Conservation (phyloP, 1,140 invertebrate genomes). For the Thaumatotibia leucotreta region DNA sequence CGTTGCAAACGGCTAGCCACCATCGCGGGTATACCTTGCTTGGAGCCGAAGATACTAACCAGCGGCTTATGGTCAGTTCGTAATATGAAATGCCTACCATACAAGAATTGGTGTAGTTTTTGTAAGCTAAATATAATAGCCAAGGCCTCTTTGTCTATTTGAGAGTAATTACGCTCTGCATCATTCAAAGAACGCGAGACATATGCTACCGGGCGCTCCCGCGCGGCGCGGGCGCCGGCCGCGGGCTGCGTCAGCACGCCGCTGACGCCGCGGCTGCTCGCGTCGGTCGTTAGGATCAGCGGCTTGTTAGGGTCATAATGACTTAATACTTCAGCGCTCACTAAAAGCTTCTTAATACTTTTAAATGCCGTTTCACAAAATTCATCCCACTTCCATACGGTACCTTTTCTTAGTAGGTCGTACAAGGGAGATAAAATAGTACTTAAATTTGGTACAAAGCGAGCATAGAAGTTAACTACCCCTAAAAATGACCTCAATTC, state of each 20-base stretch:
- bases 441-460: neutral
- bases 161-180: neutral
- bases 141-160: neutral
- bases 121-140: neutral
- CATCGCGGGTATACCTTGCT: conserved; percentile 21
- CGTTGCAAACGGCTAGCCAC: conserved; percentile 30
- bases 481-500: conserved; percentile 35
- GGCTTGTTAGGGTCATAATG: neutral
- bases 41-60: conserved; percentile 43
- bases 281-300: neutral
- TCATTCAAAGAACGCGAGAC: neutral
- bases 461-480: neutral
- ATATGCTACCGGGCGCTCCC: neutral
- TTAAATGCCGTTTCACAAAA: neutral
- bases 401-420: neutral
- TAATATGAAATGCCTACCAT: conserved; percentile 56
- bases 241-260: neutral
- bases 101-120: conserved; percentile 30
- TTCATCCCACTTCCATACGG: neutral
- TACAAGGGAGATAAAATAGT: neutral
- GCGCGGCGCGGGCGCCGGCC: neutral
- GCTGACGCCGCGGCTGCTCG: neutral
- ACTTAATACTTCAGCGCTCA: neutral
- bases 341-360: neutral
- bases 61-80: conserved; percentile 72